Evolutionary conservation across 53 echinoderm and acorn worm genomes (phyloP), one percentile per base, ranked within the genome.

Genomic region (Echinarachnius parma): DNA sequence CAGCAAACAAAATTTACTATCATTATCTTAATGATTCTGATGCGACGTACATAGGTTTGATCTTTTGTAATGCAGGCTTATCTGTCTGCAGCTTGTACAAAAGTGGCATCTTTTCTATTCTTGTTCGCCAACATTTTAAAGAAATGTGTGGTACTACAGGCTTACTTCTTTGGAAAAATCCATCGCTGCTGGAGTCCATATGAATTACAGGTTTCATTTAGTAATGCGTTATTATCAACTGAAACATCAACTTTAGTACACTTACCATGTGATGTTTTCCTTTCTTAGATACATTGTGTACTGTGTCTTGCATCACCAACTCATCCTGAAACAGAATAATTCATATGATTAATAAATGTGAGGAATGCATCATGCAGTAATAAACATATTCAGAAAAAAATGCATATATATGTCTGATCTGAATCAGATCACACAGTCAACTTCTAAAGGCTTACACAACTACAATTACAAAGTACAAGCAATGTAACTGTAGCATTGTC

Each of bases 191-290:
- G 59, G 59, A 59, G 9, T 59, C 59, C 59, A 59, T 59, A 16
- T 59, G 59, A 59, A 59, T 59, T 59, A 59, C 16, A 16, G 30
- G 59, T 59, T 59, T 59, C 59, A 59, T 59, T 59, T 59, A 59
- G 59, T 59, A 59, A 59, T 59, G 59, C 9, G 59, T 59, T 59
- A 59, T 59, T 59, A 59, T 59, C 59, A 59, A 59, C 9, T 59
- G 59, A 59, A 59, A 59, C 59, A 59, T 59, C 59, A 59, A 59
- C 59, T 59, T 59, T 59, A 48, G 9, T 59, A 59, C 59, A 59
- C 59, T 30, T 59, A 59, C 59, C 59, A 59, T 59, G 59, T 59
- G 59, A 59, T 59, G 9, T 59, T 59, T 59, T 59, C 16, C 11
- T 59, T 59, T 59, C 59, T 59, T 59, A 59, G 59, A 59, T 59